Conservation (phyloP, 2,888 invertebrate genomes). For the Protophormia terraenovae region DNA sequence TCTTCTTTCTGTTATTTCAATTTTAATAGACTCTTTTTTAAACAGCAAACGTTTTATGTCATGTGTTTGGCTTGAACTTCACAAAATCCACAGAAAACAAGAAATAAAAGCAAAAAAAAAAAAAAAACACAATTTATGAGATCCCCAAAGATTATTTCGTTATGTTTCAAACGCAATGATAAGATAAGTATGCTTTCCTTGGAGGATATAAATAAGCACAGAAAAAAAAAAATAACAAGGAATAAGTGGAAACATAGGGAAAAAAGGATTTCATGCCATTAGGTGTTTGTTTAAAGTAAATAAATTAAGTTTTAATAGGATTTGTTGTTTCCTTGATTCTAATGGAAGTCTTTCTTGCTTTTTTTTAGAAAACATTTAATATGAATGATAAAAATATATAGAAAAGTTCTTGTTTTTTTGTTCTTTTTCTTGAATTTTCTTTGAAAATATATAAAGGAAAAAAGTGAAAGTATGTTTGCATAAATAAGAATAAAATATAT, state of each 20-base stretch:
- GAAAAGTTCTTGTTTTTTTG: background rate
- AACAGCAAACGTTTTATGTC: background rate
- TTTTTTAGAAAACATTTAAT: conserved; percentile 1
- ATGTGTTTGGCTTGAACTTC: background rate
- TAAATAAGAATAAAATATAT: conserved; percentile 15
- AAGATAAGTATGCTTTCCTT: conserved; percentile 48
- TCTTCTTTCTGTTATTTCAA: background rate
- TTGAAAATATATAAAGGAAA: background rate
- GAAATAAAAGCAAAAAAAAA: background rate
- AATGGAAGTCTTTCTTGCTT: conserved; percentile 40
- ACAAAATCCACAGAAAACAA: background rate
- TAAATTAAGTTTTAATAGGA: conserved; percentile 68
- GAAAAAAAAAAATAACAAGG: background rate
- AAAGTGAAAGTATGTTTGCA: conserved; percentile 1
- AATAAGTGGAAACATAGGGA: conserved; percentile 27
- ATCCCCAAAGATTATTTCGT: conserved; percentile 50
- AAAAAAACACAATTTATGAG: conserved; percentile 31
- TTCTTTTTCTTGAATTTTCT: background rate
- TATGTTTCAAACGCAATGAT: conserved; percentile 33
- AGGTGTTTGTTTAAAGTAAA: conserved; percentile 68
- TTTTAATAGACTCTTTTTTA: background rate
- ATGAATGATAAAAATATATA: background rate
- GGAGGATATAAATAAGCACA: background rate
- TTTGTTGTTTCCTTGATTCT: conserved; percentile 62
- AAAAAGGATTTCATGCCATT: conserved; percentile 63